phyloP scores from a whole-genome alignment of 2,797 vertebrate species.

The Silurus aristotelis region DNA sequence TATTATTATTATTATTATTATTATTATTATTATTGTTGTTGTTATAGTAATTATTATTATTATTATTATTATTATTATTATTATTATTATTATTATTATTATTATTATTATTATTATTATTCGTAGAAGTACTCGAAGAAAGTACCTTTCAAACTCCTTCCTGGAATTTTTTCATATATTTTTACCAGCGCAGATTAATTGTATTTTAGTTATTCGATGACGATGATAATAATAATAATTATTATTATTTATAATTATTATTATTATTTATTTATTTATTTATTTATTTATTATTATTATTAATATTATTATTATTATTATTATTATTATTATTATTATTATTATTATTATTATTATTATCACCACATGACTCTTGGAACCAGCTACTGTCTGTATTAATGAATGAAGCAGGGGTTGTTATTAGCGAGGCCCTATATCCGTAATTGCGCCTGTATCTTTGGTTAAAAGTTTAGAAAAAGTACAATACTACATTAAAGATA shows the following conservation, averaged over 20 bases:
- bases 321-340: too few relatives aligned
- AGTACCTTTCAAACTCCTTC: neutral
- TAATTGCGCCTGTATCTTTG: neutral
- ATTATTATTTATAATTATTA: neutral
- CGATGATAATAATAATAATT: neutral
- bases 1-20: slow-evolving; percentile 30
- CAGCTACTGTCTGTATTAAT: neutral
- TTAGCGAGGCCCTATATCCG: neutral
- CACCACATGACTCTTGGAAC: neutral
- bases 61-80: neutral
- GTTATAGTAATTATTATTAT: too few relatives aligned
- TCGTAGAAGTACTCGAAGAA: neutral
- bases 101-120: slow-evolving; percentile 8
- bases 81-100: slow-evolving; percentile 15
- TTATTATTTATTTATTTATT: neutral
- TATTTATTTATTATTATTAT: neutral
- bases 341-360: too few relatives aligned
- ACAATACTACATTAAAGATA: neutral
- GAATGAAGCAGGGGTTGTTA: neutral
- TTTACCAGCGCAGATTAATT: neutral
- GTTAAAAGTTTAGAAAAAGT: neutral
- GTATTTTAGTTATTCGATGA: neutral
- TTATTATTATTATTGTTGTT: slow-evolving; percentile 19
- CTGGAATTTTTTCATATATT: neutral
- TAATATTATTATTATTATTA: too few relatives aligned